These are phyloP conservation scores for Microctonus brassicae DNA, from an alignment of 2,888 invertebrate species.

Conservation along the genomic window DNA sequence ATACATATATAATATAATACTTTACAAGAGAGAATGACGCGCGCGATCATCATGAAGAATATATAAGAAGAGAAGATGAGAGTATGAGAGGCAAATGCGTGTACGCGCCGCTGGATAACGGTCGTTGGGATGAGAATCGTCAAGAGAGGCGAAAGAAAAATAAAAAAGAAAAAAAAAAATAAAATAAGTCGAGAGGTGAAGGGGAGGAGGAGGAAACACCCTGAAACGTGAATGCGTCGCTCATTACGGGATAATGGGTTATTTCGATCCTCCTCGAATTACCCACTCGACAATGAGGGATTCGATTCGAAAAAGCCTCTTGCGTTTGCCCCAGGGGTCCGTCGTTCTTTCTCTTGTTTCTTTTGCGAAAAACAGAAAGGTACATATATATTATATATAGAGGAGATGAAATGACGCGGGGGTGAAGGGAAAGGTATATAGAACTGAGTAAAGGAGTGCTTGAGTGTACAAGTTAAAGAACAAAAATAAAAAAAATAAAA, in stretches of 20 bases:
- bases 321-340: conserved; percentile 18
- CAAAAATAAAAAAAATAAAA: conserved; percentile 12
- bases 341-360: conserved; percentile 29
- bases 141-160: not conserved
- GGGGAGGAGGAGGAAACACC: conserved; percentile 35
- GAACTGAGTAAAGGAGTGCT: not conserved
- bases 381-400: not conserved
- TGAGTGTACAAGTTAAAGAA: conserved; percentile 16
- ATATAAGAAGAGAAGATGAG: conserved; percentile 7
- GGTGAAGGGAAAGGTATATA: not conserved
- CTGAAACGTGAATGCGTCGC: conserved; percentile 56
- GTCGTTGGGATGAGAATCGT: conserved; percentile 27
- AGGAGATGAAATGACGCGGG: not conserved
- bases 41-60: conserved; percentile 14
- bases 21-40: conserved; percentile 2
- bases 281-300: conserved; percentile 66
- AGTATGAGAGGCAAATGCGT: conserved; percentile 44
- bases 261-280: conserved; percentile 67
- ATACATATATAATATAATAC: not conserved
- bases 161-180: too few relatives aligned
- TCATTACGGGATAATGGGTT: conserved; percentile 66
- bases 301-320: conserved; percentile 59
- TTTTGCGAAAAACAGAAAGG: conserved; percentile 5
- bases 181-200: not conserved
- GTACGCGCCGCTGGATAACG: conserved; percentile 47